phyloP scores from a whole-genome alignment of 1,140 invertebrate genomes.

The Euglossa dilemma region DNA sequence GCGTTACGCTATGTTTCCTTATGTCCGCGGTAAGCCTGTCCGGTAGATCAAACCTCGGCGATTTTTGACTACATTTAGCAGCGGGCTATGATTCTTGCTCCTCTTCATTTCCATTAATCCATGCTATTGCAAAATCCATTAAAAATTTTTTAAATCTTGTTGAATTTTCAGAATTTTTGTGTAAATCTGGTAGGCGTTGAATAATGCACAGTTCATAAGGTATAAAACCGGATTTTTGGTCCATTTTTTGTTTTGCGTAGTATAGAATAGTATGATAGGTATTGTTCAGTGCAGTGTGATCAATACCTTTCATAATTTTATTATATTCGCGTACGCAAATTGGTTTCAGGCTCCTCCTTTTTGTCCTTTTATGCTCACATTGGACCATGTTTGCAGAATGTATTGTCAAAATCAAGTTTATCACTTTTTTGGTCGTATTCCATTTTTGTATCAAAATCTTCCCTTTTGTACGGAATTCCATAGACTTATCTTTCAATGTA shows the following conservation, averaged over 20 bases:
- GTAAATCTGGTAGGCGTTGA: background rate
- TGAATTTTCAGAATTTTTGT: slow-evolving; percentile 19
- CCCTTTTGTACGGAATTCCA: slow-evolving; percentile 12
- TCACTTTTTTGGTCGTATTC: background rate
- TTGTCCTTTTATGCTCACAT: background rate
- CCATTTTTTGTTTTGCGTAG: slow-evolving; percentile 41
- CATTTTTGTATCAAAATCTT: slow-evolving; percentile 17
- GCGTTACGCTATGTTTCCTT: slow-evolving; percentile 18
- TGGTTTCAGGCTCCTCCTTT: slow-evolving; percentile 24
- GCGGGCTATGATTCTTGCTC: slow-evolving; percentile 15
- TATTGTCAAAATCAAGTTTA: slow-evolving; percentile 34
- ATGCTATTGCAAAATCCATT: slow-evolving; percentile 23
- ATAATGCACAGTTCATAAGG: slow-evolving; percentile 43
- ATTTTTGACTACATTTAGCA: slow-evolving; percentile 26
- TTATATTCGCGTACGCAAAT: background rate
- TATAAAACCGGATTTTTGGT: slow-evolving; percentile 29
- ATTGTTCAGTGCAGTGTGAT: no score
- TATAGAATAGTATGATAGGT: slow-evolving; percentile 32
- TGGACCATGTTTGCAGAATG: slow-evolving; percentile 25
- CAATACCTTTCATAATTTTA: no score
- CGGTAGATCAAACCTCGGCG: slow-evolving; percentile 15
- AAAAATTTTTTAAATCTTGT: slow-evolving; percentile 29
- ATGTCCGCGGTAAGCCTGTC: slow-evolving; percentile 21
- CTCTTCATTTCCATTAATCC: slow-evolving; percentile 13
- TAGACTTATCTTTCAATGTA: slow-evolving; percentile 22